These are phyloP conservation scores for Rhamnusium bicolor DNA, from an alignment of 2,888 invertebrate genomes.

Conservation along the genomic window DNA sequence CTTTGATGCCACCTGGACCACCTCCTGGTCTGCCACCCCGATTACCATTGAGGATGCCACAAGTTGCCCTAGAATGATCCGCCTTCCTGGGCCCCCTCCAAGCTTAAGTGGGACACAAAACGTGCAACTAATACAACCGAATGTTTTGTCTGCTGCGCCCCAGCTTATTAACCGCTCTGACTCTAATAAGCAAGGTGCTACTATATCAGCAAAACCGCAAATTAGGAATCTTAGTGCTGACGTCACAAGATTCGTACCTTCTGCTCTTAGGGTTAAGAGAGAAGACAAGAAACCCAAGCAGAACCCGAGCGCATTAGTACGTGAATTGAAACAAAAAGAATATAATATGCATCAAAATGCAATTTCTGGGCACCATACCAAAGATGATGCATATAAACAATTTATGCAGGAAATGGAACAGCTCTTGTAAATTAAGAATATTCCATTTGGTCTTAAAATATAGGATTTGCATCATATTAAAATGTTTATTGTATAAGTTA, in stretches of 20 bases:
- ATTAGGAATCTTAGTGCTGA: slow-evolving; percentile 94
- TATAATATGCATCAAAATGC: slow-evolving; percentile 63
- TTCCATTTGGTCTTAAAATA: too few species aligned
- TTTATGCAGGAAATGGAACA: slow-evolving; percentile 99
- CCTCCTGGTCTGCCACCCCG: slow-evolving; percentile 76
- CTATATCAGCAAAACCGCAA: slow-evolving; percentile 97
- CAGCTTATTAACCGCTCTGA: slow-evolving; percentile 84
- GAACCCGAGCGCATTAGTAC: slow-evolving; percentile 73
- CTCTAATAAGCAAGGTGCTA: slow-evolving; percentile 74
- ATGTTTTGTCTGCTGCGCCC: slow-evolving; percentile 87
- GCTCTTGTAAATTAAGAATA: slow-evolving; percentile 77
- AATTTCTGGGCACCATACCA: slow-evolving; percentile 76
- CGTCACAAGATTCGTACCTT: slow-evolving; percentile 95
- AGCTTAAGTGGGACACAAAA: slow-evolving; percentile 38
- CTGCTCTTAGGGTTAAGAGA: slow-evolving; percentile 91
- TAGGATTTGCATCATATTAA: not conserved
- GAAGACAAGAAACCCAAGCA: slow-evolving; percentile 82
- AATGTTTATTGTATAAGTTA: not conserved
- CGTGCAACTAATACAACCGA: slow-evolving; percentile 69
- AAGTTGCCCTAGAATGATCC: slow-evolving; percentile 72
- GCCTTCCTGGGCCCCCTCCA: slow-evolving; percentile 63
- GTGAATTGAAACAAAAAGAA: slow-evolving; percentile 74
- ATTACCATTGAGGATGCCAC: slow-evolving; percentile 73
- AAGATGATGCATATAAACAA: slow-evolving; percentile 98
- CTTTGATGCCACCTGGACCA: slow-evolving; percentile 73